Conservation (phyloP, 2,113 vertebrate species). For the Hirundichthys speculiger region DNA sequence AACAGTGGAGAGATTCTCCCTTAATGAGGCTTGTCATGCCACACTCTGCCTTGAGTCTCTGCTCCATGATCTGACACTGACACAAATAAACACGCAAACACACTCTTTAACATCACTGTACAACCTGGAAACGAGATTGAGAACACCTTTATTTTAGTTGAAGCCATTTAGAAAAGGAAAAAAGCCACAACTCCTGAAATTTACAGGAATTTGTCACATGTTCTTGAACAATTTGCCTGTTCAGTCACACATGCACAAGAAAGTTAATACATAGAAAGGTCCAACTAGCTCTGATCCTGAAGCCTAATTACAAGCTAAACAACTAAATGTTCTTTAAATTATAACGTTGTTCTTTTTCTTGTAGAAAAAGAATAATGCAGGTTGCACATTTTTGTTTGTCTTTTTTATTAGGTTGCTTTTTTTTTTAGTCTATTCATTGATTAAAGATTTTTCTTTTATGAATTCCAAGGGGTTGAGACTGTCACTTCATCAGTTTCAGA, state of each 20-base stretch:
- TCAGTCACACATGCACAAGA: neutral
- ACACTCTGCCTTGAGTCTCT: conserved; percentile 65
- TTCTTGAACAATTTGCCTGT: neutral
- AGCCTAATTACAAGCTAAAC: conserved; percentile 61
- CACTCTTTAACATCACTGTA: conserved; percentile 33
- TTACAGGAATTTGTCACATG: neutral
- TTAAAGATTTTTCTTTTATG: neutral
- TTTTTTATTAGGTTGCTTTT: neutral
- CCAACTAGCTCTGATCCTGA: conserved; percentile 44
- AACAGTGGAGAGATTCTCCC: conserved; percentile 70
- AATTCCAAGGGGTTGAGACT: conserved; percentile 1
- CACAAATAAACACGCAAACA: conserved; percentile 11
- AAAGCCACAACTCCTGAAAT: conserved; percentile 2
- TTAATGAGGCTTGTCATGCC: conserved; percentile 82
- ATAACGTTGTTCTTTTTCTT: neutral
- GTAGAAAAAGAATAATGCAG: neutral
- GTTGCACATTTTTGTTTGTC: neutral
- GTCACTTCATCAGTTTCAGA: neutral
- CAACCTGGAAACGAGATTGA: conserved; percentile 25
- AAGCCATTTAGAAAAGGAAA: conserved; percentile 1
- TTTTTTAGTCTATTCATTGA: neutral
- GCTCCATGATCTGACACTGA: conserved; percentile 50
- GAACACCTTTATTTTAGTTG: conserved; percentile 17
- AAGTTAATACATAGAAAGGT: conserved; percentile 28
- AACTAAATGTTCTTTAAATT: conserved; percentile 53